phyloP scores from a whole-genome alignment of 2,888 invertebrate species.

The Hyposoter dolosus region DNA sequence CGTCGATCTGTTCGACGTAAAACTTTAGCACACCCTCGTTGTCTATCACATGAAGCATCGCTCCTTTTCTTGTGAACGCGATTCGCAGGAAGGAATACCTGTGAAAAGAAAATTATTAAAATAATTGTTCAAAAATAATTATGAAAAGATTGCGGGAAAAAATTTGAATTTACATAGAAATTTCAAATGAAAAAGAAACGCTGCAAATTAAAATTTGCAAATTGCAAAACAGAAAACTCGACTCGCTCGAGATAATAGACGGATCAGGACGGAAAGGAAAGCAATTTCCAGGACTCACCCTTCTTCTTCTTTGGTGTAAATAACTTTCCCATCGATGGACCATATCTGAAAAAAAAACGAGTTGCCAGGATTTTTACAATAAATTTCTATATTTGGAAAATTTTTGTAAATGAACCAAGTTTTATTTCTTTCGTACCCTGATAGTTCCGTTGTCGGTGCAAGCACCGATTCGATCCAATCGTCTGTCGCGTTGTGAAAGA shows the following conservation, averaged over 20 bases:
- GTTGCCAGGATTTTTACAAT: neutral
- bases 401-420: neutral
- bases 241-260: neutral
- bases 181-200: neutral
- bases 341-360: slow-evolving; percentile 75
- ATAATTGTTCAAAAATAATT: neutral
- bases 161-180: neutral
- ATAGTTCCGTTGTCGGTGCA: slow-evolving; percentile 78
- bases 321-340: slow-evolving; percentile 73
- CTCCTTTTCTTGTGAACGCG: slow-evolving; percentile 72
- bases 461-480: slow-evolving; percentile 76
- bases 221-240: too few relatives aligned
- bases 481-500: slow-evolving; percentile 58
- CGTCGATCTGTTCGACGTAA: slow-evolving; percentile 44
- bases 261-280: neutral
- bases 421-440: slow-evolving; percentile 70
- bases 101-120: slow-evolving; percentile 23
- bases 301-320: slow-evolving; percentile 57
- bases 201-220: too few relatives aligned
- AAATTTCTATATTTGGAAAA: too few relatives aligned
- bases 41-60: slow-evolving; percentile 78
- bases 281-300: slow-evolving; percentile 59
- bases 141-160: too few relatives aligned
- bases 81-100: slow-evolving; percentile 69
- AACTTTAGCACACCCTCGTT: slow-evolving; percentile 76